phyloP scores from a whole-genome alignment of 2,113 vertebrate genomes.

The Chaetops frenatus region DNA sequence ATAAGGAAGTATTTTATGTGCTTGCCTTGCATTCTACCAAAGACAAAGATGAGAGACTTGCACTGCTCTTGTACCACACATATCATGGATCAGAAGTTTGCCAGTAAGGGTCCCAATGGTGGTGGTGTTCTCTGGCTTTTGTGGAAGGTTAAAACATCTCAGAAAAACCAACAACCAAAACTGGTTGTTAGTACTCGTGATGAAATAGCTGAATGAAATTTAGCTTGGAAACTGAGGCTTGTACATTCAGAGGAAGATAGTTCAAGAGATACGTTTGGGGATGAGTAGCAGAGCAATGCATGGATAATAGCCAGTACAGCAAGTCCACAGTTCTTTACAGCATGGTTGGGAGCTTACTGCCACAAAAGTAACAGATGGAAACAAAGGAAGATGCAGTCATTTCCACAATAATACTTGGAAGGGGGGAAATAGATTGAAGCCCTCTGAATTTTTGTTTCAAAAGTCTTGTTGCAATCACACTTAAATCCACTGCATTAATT shows the following conservation, averaged over 20 bases:
- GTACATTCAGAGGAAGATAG: background rate
- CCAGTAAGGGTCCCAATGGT: background rate
- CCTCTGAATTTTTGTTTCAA: background rate
- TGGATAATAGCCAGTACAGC: background rate
- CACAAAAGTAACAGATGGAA: background rate
- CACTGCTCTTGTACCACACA: background rate
- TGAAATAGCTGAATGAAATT: background rate
- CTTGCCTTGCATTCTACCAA: background rate
- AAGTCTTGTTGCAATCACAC: background rate
- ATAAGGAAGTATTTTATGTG: slow-evolving; percentile 36
- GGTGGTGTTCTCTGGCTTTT: background rate
- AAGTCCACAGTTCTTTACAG: background rate
- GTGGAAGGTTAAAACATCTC: background rate
- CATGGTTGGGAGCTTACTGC: background rate
- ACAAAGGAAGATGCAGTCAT: background rate
- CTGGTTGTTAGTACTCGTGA: background rate
- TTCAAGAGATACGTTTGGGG: background rate
- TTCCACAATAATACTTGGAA: background rate
- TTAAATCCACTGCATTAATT: background rate
- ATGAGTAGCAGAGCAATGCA: background rate
- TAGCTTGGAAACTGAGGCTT: background rate
- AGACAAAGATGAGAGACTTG: background rate
- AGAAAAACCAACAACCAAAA: background rate
- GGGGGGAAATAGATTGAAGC: background rate
- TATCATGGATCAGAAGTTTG: background rate